Evolutionary conservation across 2,888 invertebrate genomes (phyloP).

Genomic region (Archips xylosteana): DNA sequence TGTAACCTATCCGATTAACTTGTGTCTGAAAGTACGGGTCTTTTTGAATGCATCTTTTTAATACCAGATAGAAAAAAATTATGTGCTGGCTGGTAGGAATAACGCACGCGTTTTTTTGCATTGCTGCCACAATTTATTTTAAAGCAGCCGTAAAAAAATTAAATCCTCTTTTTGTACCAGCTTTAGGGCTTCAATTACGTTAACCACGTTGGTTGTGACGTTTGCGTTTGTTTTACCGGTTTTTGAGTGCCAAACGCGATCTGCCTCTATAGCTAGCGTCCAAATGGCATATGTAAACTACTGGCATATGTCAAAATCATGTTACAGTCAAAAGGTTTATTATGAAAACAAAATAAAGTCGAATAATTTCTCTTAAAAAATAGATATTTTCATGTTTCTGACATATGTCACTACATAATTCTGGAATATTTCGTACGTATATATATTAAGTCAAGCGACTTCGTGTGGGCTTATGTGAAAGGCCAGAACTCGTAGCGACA

Average conservation of each 20-base stretch:
- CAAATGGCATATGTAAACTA: constrained; percentile 12
- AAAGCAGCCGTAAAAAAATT: not conserved
- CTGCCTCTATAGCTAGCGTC: constrained; percentile 36
- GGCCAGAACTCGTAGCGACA: constrained; percentile 16
- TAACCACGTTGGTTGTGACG: constrained; percentile 34
- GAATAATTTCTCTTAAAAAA: not conserved
- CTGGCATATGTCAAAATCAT: constrained; percentile 19
- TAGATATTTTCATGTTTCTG: constrained; percentile 1
- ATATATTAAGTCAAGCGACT: constrained; percentile 21
- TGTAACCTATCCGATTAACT: constrained; percentile 8
- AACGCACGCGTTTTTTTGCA: not conserved
- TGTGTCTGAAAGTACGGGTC: not conserved
- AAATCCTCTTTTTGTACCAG: not conserved
- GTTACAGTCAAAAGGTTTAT: not conserved
- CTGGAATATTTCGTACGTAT: constrained; percentile 28
- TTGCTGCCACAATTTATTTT: constrained; percentile 1
- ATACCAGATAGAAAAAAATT: not conserved
- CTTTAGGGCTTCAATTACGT: not conserved
- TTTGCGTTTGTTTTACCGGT: constrained; percentile 33
- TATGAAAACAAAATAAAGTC: not conserved
- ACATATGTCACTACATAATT: constrained; percentile 21
- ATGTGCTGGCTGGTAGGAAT: not conserved
- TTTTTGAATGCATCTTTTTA: constrained; percentile 9
- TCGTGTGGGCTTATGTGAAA: constrained; percentile 29
- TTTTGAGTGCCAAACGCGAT: constrained; percentile 45